Percentiles rank a stretch among this genome's conserved stretches.
Conservation (phyloP, 2,113 vertebrate genomes). For the Taxidea taxus region DNA sequence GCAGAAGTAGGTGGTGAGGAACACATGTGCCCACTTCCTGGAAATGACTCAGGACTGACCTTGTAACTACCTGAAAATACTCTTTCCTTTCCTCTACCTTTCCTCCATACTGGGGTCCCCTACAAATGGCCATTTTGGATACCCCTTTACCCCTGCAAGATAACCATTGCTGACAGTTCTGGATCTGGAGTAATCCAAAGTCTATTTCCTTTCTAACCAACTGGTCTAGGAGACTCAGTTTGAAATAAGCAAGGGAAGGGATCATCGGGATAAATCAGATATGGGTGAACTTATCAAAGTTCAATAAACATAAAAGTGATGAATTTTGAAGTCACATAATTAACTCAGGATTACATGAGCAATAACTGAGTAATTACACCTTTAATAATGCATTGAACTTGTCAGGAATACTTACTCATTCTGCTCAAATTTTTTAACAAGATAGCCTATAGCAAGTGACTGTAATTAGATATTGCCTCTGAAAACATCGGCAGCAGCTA, state of each 20-base stretch:
- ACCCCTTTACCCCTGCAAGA: fast-evolving
- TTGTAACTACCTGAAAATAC: neutral
- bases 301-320: constrained; percentile 90
- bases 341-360: constrained; percentile 87
- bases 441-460: constrained; percentile 86
- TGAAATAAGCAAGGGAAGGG: constrained; percentile 53
- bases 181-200: neutral
- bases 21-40: neutral
- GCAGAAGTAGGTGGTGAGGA: neutral
- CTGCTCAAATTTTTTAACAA: constrained; percentile 88
- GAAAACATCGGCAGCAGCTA: constrained; percentile 86
- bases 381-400: constrained; percentile 90
- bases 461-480: constrained; percentile 86
- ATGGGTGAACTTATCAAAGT: constrained; percentile 84
- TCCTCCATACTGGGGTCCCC: neutral
- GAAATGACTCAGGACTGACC: neutral
- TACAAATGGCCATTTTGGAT: neutral
- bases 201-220: constrained; percentile 20
- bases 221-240: constrained; percentile 26
- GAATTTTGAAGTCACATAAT: constrained; percentile 87
- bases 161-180: neutral
- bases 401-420: constrained; percentile 87
- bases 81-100: neutral
- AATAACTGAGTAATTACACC: constrained; percentile 87
- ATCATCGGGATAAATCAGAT: constrained; percentile 75